Evolutionary conservation across 2,888 invertebrate species (phyloP).

Genomic region (Callimorpha dominula): DNA sequence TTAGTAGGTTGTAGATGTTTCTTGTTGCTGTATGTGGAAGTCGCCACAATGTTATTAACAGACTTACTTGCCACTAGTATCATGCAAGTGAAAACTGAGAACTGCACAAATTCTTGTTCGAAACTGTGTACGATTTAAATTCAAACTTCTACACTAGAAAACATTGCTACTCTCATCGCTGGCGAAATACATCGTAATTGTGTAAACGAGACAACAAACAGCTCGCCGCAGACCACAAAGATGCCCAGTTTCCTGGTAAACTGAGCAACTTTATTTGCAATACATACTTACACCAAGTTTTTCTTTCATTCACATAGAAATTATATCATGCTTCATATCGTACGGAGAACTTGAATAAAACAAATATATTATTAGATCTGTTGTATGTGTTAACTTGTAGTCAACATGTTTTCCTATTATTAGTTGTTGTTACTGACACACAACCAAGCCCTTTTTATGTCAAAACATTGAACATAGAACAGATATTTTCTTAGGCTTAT

Average conservation of each 20-base stretch:
- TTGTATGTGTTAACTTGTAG: conserved; percentile 35
- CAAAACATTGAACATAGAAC: conserved; percentile 37
- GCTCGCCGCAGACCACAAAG: conserved; percentile 9
- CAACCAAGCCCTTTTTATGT: conserved; percentile 31
- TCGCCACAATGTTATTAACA: no score
- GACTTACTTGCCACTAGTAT: background rate
- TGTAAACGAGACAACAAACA: conserved; percentile 15
- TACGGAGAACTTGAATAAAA: conserved; percentile 35
- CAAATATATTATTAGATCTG: conserved; percentile 33
- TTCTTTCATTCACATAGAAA: conserved; percentile 18
- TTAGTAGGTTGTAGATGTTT: no score
- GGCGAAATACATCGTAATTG: conserved; percentile 10
- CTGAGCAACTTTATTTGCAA: conserved; percentile 15
- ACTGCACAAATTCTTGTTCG: conserved; percentile 1
- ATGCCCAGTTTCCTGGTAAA: conserved; percentile 20
- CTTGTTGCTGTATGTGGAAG: no score
- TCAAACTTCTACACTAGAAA: conserved; percentile 17
- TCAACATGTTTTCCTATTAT: no score
- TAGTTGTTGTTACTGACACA: conserved; percentile 8
- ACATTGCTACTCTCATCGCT: background rate
- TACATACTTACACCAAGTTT: conserved; percentile 16
- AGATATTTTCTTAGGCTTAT: conserved; percentile 54
- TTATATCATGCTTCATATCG: conserved; percentile 23
- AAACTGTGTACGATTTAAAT: conserved; percentile 12
- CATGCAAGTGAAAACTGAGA: background rate